Evolutionary conservation across 2,113 vertebrate genomes (phyloP).

Genomic region (Circaetus cinerascens): DNA sequence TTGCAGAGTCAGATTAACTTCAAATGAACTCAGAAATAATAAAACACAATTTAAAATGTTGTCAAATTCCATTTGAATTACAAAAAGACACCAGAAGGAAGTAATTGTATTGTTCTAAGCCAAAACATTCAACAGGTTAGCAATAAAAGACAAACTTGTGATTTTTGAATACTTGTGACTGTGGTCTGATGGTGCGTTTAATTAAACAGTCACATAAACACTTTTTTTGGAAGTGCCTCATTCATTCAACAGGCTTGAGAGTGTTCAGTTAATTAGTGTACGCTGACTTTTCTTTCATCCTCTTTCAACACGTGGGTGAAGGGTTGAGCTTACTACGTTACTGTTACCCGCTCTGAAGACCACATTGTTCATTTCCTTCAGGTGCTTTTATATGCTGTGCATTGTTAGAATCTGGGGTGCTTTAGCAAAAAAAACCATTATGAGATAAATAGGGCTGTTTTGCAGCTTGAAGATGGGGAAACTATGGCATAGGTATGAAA

Average conservation of each 20-base stretch:
- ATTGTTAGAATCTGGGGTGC: background rate
- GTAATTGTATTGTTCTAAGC: background rate
- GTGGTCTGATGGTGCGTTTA: background rate
- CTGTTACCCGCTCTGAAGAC: background rate
- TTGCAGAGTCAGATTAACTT: background rate
- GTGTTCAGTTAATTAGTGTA: background rate
- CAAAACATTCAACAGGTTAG: background rate
- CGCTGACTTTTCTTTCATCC: background rate
- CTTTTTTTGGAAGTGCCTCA: background rate
- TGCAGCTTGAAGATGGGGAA: background rate
- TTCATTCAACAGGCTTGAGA: background rate
- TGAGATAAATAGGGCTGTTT: background rate
- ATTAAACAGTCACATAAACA: background rate
- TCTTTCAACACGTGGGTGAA: background rate
- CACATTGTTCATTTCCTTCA: background rate
- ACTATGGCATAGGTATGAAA: background rate
- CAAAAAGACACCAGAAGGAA: background rate
- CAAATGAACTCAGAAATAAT: background rate
- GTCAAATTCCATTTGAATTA: background rate
- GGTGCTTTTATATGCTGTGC: background rate
- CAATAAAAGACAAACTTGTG: background rate
- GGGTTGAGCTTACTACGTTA: background rate
- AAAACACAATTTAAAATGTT: background rate
- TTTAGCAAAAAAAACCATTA: background rate
- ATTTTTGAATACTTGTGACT: background rate